A percentile compares a stretch with the other conserved stretches of the same genome.
These are phyloP conservation scores for Eumacrocentrus americanus DNA, from an alignment of 2,888 invertebrate genomes.

Conservation along the genomic window DNA sequence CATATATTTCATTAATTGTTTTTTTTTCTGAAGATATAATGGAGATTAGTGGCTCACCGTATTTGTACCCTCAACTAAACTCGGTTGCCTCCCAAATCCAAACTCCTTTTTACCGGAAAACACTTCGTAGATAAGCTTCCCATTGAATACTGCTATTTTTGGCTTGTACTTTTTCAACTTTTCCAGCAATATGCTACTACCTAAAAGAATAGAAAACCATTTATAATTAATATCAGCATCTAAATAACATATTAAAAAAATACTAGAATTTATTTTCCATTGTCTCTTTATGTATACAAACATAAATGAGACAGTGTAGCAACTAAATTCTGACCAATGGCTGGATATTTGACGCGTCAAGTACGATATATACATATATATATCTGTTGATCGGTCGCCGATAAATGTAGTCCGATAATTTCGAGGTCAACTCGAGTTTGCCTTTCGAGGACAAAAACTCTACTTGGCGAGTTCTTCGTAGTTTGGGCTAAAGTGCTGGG, in stretches of 20 bases:
- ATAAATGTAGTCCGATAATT: slow-evolving; percentile 28
- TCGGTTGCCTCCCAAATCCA: slow-evolving; percentile 94
- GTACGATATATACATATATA: background rate
- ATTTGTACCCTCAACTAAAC: slow-evolving; percentile 89
- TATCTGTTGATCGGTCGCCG: background rate
- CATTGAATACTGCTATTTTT: slow-evolving; percentile 97
- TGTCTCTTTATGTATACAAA: background rate
- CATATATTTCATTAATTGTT: too few species aligned
- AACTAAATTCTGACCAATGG: background rate
- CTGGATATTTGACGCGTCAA: slow-evolving; percentile 11
- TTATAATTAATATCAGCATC: too few species aligned
- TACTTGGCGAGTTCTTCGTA: background rate
- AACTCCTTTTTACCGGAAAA: slow-evolving; percentile 98
- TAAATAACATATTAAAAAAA: too few species aligned
- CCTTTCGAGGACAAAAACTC: background rate
- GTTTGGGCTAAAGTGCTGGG: background rate
- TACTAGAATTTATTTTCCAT: background rate
- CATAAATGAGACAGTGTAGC: background rate
- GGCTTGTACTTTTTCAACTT: slow-evolving; percentile 92
- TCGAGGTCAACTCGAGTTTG: slow-evolving; percentile 24
- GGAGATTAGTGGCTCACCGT: slow-evolving; percentile 73
- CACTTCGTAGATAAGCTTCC: slow-evolving; percentile 97
- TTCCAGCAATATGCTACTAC: slow-evolving; percentile 83
- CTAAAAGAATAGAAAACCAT: slow-evolving; percentile 58
- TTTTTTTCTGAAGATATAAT: slow-evolving; percentile 4